Percentiles rank a stretch among this genome's conserved stretches.
phyloP scores from a whole-genome alignment of 2,113 vertebrate species.

The Cariama cristata region DNA sequence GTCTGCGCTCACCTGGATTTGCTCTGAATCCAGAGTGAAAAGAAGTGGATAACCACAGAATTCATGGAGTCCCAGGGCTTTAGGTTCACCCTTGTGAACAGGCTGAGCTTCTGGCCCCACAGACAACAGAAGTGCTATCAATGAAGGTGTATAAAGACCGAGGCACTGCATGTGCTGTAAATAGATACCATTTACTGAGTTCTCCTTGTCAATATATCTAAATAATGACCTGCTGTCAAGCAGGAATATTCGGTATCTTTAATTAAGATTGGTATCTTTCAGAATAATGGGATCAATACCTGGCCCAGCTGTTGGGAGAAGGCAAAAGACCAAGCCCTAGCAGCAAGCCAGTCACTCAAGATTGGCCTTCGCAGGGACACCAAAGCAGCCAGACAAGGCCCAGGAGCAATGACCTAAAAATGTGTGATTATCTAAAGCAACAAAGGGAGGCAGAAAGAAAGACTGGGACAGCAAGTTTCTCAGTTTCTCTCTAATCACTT shows the following conservation, averaged over 20 bases:
- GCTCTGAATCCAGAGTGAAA: background rate
- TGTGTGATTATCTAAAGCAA: background rate
- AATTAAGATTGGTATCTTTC: background rate
- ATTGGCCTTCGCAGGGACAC: background rate
- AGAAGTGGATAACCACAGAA: background rate
- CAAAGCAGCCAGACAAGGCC: background rate
- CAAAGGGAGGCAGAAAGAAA: background rate
- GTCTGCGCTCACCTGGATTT: background rate
- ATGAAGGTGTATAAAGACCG: background rate
- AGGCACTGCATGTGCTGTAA: background rate
- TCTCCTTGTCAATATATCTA: background rate
- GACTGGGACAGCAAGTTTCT: background rate
- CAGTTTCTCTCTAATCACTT: background rate
- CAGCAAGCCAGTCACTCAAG: background rate
- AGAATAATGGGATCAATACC: rapidly evolving
- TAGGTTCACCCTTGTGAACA: background rate
- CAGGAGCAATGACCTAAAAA: background rate
- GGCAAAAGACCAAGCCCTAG: background rate
- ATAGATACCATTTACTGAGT: background rate
- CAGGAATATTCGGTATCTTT: background rate
- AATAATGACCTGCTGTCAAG: background rate
- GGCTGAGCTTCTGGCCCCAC: background rate
- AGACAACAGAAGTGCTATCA: background rate
- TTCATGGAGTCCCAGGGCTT: background rate
- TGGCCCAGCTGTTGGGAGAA: background rate